Percentiles rank a stretch among this genome's conserved stretches.
Conservation (phyloP, 1,140 invertebrate species). For the Bathynomus jamesi region DNA sequence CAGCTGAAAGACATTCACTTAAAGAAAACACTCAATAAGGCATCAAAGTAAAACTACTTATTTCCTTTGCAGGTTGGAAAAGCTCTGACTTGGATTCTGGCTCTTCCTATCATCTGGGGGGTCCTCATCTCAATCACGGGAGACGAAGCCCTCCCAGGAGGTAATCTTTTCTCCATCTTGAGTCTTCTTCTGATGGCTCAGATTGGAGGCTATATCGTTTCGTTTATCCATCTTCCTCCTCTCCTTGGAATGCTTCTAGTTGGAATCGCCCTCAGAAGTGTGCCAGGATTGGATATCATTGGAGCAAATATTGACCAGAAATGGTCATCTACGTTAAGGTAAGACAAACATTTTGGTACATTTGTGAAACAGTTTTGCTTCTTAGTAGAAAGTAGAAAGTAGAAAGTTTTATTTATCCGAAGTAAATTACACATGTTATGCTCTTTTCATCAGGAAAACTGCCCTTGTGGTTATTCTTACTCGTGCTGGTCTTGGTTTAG, state of each 20-base stretch:
- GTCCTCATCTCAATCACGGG: constrained; percentile 24
- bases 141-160: constrained; percentile 22
- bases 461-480: constrained; percentile 85
- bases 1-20: too few relatives aligned
- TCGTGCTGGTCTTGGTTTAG: constrained; percentile 83
- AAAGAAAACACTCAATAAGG: too few relatives aligned
- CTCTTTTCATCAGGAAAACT: constrained; percentile 64
- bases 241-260: constrained; percentile 78
- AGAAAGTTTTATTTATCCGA: too few relatives aligned
- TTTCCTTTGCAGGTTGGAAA: constrained; percentile 30
- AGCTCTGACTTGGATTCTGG: constrained; percentile 13
- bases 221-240: constrained; percentile 66
- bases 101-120: constrained; percentile 17
- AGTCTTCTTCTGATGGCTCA: constrained; percentile 24
- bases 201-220: constrained; percentile 57
- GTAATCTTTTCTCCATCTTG: constrained; percentile 28
- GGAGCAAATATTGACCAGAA: constrained; percentile 44
- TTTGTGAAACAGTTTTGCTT: too few relatives aligned
- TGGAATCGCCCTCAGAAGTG: constrained; percentile 69
- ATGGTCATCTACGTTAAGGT: constrained; percentile 43
- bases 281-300: constrained; percentile 44
- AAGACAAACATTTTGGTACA: constrained; percentile 21
- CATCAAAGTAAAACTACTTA: too few relatives aligned
- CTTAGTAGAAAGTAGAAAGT: too few relatives aligned
- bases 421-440: too few relatives aligned